Evolutionary conservation across 1,140 invertebrate species (phyloP), one percentile per base, ranked within the genome.

Genomic region (Heliconius melpomene): DNA sequence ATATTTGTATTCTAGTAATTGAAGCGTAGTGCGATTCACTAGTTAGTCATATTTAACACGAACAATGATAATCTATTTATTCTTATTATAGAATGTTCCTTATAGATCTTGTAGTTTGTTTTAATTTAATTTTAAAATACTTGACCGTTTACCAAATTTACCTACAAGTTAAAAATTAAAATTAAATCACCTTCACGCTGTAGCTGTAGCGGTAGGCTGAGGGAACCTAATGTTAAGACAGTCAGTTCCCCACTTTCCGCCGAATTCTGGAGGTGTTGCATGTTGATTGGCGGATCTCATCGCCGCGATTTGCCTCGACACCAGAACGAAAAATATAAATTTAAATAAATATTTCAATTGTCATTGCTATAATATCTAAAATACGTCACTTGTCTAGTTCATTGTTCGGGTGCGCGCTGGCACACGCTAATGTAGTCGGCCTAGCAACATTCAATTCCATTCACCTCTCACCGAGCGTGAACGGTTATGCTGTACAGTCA

Each of bases 391-490:
- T 87, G 85, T 82, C 87, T 90, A 87, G 91, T 93, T 94, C 89
- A 93, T 94, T 94, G 92, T 94, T 93, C 90, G 88, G 81, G 87
- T 52, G 50, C 87, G 85, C 85, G 85, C 87, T 88, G 90, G 89
- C 90, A 89, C 91, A 90, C 89, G 86, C 89, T 91, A 92, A 93
- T 90, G 90, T 88, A 84, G 89, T 86, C 88, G 89, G 90, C 91
- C 90, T 90, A 92, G 90, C 92, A 89, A 92, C 88, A 84, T 86
- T 89, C 85, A 81, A 89, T 88, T 89, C 92, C 91, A 91, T 92
- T 93, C 91, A 93, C 92, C 92, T 93, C 92, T 93, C 90, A 92
- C 92, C 86, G 89, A 88, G 90, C 89, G 86, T 88, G 88, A 92
- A 90, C 91, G 90, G 85, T 76, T 85, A 87, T 84, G 72, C 84